Evolutionary conservation across 2,888 invertebrate genomes (phyloP), one percentile per base, ranked within the genome.

Genomic region (Metellina segmentata): DNA sequence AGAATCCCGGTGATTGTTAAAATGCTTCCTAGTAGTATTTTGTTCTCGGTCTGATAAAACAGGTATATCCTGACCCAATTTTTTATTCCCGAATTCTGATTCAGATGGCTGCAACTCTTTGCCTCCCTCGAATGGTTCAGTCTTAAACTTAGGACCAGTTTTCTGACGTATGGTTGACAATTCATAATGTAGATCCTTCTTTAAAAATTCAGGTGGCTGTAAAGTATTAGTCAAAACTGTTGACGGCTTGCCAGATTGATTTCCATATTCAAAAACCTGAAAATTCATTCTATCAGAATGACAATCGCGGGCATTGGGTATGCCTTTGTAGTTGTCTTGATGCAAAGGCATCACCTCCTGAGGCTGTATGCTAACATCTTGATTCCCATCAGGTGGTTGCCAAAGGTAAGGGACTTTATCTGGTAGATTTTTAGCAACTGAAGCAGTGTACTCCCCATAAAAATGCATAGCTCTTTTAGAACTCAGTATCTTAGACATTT

Each of bases 401-500:
- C 87, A 82, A 6, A 77, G 20, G 11, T 91, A 82, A 16, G 90
- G 81, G n/a, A 81, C 72, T 86, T 91, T 91, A 34, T 69, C 69
- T 6, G 20, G 34, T 8, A 6, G 5, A 7, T n/a, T n/a, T 53
- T 13, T n/a, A 61, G 13, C 6, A 52, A 51, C 9, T 19, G 52
- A 5, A 48, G n/a, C 13, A 7, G 6, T 20, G 11, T 5, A 11
- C 61, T 6, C 13, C 52, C 11, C 77, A 85, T 61, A 78, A 34
- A 49, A 48, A 74, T 85, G 88, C 6, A 74, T 83, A 13, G 89
- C 69, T 52, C 72, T 79, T 61, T 88, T 89, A 9, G 70, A 48
- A 13, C 78, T 81, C 16, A 90, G 71, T 34, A 91, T 71, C 34
- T 91, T 61, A 7, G 34, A n/a, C 91, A 91, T 93, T 85, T 93